Conservation (phyloP, 2,113 vertebrate genomes). For the Mirounga angustirostris region DNA sequence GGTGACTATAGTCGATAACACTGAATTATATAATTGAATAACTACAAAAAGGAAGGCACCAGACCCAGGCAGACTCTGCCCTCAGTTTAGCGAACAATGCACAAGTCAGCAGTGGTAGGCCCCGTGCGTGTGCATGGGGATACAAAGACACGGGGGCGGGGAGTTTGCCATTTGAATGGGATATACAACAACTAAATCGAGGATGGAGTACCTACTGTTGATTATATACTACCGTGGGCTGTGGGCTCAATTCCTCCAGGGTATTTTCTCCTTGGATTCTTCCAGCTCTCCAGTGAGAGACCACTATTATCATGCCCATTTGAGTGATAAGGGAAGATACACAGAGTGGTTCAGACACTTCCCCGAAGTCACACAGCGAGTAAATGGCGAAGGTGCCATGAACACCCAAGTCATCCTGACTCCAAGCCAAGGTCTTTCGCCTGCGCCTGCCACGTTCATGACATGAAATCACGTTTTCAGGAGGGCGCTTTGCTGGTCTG, state of each 20-base stretch:
- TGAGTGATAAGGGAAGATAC: background rate
- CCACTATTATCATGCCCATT: background rate
- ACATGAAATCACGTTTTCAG: background rate
- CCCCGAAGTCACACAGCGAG: background rate
- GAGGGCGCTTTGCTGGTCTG: background rate
- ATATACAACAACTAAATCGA: background rate
- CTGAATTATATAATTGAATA: background rate
- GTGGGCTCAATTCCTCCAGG: background rate
- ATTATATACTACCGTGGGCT: background rate
- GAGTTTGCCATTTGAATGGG: background rate
- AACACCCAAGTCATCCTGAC: background rate
- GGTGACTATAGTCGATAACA: background rate
- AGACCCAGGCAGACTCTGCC: background rate
- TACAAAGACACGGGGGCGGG: background rate
- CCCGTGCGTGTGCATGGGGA: fast-evolving
- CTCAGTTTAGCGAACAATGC: background rate
- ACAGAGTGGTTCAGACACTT: background rate
- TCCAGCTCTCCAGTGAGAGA: background rate
- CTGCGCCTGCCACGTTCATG: background rate
- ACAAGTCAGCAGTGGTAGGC: background rate
- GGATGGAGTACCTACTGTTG: background rate
- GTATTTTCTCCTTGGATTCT: background rate
- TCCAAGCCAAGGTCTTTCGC: background rate
- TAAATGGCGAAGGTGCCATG: background rate
- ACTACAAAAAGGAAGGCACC: background rate